These are phyloP conservation scores for Clytia hemisphaerica DNA, from an alignment of 30 jellyfish, hydroid and myxozoan species.

Conservation along the genomic window DNA sequence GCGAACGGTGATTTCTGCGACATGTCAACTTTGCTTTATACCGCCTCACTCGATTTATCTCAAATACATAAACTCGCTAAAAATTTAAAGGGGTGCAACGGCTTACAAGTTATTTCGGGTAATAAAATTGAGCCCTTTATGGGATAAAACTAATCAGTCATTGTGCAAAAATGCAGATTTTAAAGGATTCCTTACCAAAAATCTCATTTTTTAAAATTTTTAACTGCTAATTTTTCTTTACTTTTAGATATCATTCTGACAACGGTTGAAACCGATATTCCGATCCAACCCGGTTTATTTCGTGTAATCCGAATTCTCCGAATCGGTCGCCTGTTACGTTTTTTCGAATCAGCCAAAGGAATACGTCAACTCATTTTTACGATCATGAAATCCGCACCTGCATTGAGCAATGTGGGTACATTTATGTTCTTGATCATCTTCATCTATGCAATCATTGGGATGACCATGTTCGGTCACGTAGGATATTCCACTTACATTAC, in stretches of 20 bases:
- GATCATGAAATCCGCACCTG: slow-evolving; percentile 92
- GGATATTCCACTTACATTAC: slow-evolving; percentile 48
- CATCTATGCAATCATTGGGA: slow-evolving; percentile 68
- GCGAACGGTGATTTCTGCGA: too few species aligned
- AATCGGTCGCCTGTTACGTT: slow-evolving; percentile 81
- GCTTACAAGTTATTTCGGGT: too few species aligned
- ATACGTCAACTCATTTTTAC: slow-evolving; percentile 88
- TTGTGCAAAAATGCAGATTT: too few species aligned
- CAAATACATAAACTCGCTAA: too few species aligned
- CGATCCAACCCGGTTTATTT: slow-evolving; percentile 7
- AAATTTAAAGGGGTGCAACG: too few species aligned
- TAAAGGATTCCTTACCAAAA: too few species aligned
- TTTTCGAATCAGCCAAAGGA: slow-evolving; percentile 92
- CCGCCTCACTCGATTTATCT: too few species aligned
- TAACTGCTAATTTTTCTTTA: slow-evolving; percentile 11
- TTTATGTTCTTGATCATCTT: slow-evolving; percentile 74
- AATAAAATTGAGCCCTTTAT: too few species aligned
- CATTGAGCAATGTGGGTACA: slow-evolving; percentile 78
- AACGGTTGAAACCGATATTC: background rate
- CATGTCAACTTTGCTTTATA: too few species aligned
- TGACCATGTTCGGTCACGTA: slow-evolving; percentile 75
- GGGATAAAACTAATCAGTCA: too few species aligned
- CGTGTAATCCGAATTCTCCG: slow-evolving; percentile 82
- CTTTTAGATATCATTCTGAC: slow-evolving; percentile 14
- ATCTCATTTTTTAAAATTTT: too few species aligned